Conservation (phyloP, 2,797 vertebrate genomes). For the Tinamus major region DNA sequence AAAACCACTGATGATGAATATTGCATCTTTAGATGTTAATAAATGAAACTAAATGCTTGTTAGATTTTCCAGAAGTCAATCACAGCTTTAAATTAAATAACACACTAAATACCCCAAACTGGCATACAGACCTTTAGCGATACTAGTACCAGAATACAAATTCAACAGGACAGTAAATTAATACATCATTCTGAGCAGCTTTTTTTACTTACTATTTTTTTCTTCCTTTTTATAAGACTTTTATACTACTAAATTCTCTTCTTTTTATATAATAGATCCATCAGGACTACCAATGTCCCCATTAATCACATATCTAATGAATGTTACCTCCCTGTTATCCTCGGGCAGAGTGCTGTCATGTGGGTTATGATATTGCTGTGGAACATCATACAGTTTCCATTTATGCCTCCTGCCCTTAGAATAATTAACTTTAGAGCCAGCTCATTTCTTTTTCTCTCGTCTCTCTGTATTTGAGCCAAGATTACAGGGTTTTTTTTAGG, state of each 20-base stretch:
- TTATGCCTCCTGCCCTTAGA: background rate
- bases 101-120: constrained; percentile 2
- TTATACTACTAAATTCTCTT: background rate
- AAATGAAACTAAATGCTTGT: constrained; percentile 57
- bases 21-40: constrained; percentile 55
- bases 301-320: constrained; percentile 20
- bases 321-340: background rate
- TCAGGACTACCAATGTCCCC: background rate
- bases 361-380: background rate
- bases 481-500: background rate
- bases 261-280: background rate
- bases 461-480: background rate
- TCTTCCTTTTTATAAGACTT: background rate
- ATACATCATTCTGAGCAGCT: background rate
- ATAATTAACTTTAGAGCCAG: background rate
- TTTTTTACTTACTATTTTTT: background rate
- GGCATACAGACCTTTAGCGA: background rate
- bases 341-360: background rate
- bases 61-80: constrained; percentile 64
- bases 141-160: background rate
- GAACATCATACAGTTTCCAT: background rate
- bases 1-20: constrained; percentile 55
- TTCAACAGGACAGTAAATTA: background rate
- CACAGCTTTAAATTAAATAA: constrained; percentile 65
- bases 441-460: background rate